phyloP scores from a whole-genome alignment of 1,140 invertebrate genomes.

The Andricus grossulariae region DNA sequence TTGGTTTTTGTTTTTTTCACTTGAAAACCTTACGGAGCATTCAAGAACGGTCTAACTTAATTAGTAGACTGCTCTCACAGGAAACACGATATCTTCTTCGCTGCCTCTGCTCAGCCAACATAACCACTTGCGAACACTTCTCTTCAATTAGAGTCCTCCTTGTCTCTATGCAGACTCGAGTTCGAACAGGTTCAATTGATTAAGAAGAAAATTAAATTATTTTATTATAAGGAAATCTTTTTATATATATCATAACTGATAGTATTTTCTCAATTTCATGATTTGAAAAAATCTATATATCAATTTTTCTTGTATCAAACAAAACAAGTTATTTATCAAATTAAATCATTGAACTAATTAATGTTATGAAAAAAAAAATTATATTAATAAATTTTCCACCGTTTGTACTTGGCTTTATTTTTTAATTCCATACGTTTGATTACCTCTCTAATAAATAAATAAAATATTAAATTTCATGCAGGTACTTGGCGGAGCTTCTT shows the following conservation, averaged over 20 bases:
- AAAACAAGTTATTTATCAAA: too few species aligned
- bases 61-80: slow-evolving; percentile 23
- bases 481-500: too few species aligned
- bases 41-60: slow-evolving; percentile 15
- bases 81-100: slow-evolving; percentile 24
- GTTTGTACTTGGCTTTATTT: too few species aligned
- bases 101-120: slow-evolving; percentile 21
- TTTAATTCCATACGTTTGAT: too few species aligned
- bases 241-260: not conserved
- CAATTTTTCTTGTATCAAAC: too few species aligned
- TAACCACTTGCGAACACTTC: slow-evolving; percentile 27
- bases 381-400: too few species aligned
- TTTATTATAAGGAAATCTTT: not conserved
- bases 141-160: slow-evolving; percentile 19
- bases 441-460: too few species aligned
- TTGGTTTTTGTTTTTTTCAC: not conserved
- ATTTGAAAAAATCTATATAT: too few species aligned
- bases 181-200: slow-evolving; percentile 15
- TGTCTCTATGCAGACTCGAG: slow-evolving; percentile 6
- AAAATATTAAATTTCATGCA: too few species aligned
- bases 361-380: too few species aligned
- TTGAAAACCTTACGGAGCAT: slow-evolving; percentile 3
- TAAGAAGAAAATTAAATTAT: not conserved
- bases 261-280: too few species aligned
- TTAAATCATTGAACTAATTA: too few species aligned